Percentiles rank a stretch among this genome's conserved stretches.
These are phyloP conservation scores for Mionectes olivaceus DNA, from an alignment of 2,797 vertebrate species.

Conservation along the genomic window DNA sequence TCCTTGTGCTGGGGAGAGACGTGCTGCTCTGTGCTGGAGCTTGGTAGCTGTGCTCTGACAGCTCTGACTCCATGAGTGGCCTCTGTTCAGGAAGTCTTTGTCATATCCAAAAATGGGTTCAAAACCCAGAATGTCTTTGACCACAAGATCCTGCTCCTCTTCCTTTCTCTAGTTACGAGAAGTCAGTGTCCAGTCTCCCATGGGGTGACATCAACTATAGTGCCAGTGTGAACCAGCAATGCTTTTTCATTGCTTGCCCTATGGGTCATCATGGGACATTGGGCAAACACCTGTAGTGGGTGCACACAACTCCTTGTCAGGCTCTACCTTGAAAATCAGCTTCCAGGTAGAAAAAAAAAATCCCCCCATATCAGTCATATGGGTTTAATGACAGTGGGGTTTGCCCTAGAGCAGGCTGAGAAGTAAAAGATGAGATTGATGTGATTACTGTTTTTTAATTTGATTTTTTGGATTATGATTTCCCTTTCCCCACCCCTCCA, in stretches of 20 bases:
- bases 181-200: accelerated
- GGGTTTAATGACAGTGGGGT: neutral
- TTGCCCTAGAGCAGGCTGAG: neutral
- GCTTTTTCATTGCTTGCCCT: neutral
- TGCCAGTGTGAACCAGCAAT: neutral
- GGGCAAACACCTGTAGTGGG: neutral
- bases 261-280: neutral
- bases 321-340: neutral
- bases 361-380: neutral
- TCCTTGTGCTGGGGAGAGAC: neutral
- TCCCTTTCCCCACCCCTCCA: neutral
- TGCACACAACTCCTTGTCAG: neutral
- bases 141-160: neutral
- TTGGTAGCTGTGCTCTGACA: neutral
- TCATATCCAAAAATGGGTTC: neutral
- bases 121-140: neutral
- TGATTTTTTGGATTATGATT: conserved; percentile 12
- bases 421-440: neutral
- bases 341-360: neutral
- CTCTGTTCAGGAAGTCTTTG: neutral
- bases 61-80: neutral
- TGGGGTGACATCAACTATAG: accelerated
- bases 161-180: neutral
- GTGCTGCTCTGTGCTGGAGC: neutral
- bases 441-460: neutral